A percentile compares a stretch with the other conserved stretches of the same genome.
These are phyloP conservation scores for Sebastes alutus DNA, from an alignment of 2,797 vertebrate genomes.

Conservation along the genomic window DNA sequence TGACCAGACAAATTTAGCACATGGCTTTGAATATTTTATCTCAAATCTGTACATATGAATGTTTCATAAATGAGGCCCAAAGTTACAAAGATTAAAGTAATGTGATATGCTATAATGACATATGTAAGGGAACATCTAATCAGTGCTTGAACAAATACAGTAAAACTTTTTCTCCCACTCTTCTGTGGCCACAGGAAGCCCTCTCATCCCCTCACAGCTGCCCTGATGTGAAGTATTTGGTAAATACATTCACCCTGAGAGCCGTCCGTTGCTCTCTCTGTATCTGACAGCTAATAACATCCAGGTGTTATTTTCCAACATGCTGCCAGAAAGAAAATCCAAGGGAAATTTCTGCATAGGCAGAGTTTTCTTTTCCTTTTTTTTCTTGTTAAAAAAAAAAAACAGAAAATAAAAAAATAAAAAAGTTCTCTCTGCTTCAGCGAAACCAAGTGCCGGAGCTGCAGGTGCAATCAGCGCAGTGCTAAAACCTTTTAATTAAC, in stretches of 20 bases:
- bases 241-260: constrained; percentile 24
- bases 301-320: constrained; percentile 58
- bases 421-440: constrained; percentile 46
- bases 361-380: constrained; percentile 2
- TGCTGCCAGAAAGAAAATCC: constrained; percentile 29
- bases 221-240: constrained; percentile 1
- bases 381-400: neutral
- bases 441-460: constrained; percentile 50
- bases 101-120: neutral
- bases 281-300: constrained; percentile 31
- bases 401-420: neutral
- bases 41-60: neutral
- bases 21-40: neutral
- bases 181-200: neutral
- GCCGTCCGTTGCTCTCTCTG: neutral
- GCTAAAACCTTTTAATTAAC: constrained; percentile 86
- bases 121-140: neutral
- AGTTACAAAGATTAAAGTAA: neutral
- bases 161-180: neutral
- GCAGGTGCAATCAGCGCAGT: constrained; percentile 81
- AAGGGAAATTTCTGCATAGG: constrained; percentile 35
- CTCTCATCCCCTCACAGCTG: neutral
- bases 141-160: neutral
- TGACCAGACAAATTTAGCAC: no score
- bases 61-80: neutral